Conservation (phyloP, 2,113 vertebrate species). For the Tricholaema leucomelas region DNA sequence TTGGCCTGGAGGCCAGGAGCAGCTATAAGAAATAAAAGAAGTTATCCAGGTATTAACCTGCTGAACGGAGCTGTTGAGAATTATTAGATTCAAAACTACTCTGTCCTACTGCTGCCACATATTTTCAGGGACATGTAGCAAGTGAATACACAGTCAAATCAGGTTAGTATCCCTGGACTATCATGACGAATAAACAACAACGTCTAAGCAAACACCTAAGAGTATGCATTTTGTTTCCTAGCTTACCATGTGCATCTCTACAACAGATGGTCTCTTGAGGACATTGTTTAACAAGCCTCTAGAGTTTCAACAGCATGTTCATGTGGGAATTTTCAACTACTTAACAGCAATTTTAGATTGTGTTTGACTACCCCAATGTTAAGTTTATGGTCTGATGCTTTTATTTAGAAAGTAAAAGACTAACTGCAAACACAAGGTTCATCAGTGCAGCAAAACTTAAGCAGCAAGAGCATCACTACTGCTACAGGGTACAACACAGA, state of each 20-base stretch:
- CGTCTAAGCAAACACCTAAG: neutral
- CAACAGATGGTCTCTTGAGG: neutral
- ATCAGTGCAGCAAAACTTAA: neutral
- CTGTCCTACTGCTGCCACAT: neutral
- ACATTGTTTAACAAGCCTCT: neutral
- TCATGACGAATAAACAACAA: neutral
- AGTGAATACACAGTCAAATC: neutral
- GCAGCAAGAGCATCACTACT: neutral
- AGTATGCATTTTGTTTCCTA: neutral
- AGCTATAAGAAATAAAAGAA: neutral
- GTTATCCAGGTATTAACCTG: neutral
- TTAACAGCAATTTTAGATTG: neutral
- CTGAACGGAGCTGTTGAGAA: neutral
- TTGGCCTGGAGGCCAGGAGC: neutral
- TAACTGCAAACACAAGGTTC: neutral
- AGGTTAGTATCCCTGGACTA: neutral
- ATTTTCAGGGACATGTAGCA: neutral
- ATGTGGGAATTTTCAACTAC: constrained; percentile 7
- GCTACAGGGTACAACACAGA: neutral
- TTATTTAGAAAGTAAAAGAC: neutral
- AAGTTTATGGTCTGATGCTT: neutral
- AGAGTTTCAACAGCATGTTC: neutral
- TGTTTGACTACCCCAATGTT: neutral
- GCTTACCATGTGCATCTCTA: neutral
- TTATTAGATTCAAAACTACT: neutral